These are phyloP conservation scores for Laspeyria flexula DNA, from an alignment of 2,888 invertebrate genomes.

Conservation along the genomic window DNA sequence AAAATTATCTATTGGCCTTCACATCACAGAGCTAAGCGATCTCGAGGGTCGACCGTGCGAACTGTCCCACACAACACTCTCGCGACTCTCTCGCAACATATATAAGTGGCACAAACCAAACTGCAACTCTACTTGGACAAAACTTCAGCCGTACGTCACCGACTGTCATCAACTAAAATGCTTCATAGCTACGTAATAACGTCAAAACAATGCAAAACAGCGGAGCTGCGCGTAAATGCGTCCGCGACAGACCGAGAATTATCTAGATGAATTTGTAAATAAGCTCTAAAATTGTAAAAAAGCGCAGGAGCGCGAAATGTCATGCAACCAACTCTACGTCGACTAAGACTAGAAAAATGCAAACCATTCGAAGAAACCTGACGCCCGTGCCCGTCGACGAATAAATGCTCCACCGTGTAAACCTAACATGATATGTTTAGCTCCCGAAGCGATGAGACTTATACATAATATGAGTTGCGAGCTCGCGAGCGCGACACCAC, in stretches of 20 bases:
- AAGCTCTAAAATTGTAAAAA: slow-evolving; percentile 56
- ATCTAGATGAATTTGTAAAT: slow-evolving; percentile 47
- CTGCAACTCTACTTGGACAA: slow-evolving; percentile 44
- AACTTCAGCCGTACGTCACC: slow-evolving; percentile 37
- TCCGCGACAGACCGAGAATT: slow-evolving; percentile 48
- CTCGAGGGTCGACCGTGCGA: slow-evolving; percentile 61
- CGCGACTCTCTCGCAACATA: slow-evolving; percentile 33
- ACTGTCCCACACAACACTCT: no score
- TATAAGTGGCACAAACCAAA: slow-evolving; percentile 41
- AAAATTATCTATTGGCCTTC: slow-evolving; percentile 84
- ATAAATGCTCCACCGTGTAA: slow-evolving; percentile 58
- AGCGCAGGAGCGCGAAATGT: slow-evolving; percentile 55
- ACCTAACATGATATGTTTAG: slow-evolving; percentile 74
- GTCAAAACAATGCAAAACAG: slow-evolving; percentile 44
- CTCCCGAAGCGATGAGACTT: slow-evolving; percentile 58
- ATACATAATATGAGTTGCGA: slow-evolving; percentile 27
- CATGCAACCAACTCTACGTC: slow-evolving; percentile 63
- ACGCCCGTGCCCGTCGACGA: slow-evolving; percentile 51
- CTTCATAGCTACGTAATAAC: slow-evolving; percentile 42
- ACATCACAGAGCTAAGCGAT: slow-evolving; percentile 83
- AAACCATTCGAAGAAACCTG: slow-evolving; percentile 71
- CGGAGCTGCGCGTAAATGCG: slow-evolving; percentile 62
- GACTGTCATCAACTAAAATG: slow-evolving; percentile 51
- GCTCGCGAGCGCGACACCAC: slow-evolving; percentile 47
- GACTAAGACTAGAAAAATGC: slow-evolving; percentile 84